A percentile compares a stretch with the other conserved stretches of the same genome.
Evolutionary conservation across 2,888 invertebrate genomes (phyloP).

Genomic region (Atrina japonica): DNA sequence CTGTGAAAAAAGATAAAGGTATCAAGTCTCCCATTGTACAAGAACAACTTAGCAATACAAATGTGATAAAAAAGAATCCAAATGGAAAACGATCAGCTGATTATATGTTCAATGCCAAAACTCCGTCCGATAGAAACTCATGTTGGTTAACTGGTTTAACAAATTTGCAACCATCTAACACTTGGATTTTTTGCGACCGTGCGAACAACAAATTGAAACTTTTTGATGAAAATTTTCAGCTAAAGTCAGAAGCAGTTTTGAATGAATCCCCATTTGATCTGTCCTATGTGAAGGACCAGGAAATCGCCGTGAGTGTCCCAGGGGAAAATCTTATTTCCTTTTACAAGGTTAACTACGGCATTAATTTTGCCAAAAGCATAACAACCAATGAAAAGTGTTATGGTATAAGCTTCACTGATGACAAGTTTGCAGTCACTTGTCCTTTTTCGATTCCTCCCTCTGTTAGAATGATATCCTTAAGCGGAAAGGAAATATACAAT

Average conservation of each 20-base stretch:
- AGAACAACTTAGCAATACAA: no score
- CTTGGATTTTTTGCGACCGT: slow-evolving; percentile 52
- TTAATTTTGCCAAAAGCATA: slow-evolving; percentile 39
- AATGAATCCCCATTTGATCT: slow-evolving; percentile 56
- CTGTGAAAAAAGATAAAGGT: no score
- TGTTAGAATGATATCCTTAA: slow-evolving; percentile 44
- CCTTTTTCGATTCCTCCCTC: slow-evolving; percentile 49
- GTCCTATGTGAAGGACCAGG: slow-evolving; percentile 30
- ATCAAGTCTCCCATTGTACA: no score
- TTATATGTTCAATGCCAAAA: slow-evolving; percentile 28
- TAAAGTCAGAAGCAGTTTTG: slow-evolving; percentile 43
- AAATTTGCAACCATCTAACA: slow-evolving; percentile 38
- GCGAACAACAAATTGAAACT: slow-evolving; percentile 58
- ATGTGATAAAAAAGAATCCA: no score
- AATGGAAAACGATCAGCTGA: no score
- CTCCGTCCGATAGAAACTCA: slow-evolving; percentile 47
- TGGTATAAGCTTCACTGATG: slow-evolving; percentile 50
- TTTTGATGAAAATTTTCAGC: slow-evolving; percentile 38
- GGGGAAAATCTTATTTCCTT: slow-evolving; percentile 51
- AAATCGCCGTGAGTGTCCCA: slow-evolving; percentile 55
- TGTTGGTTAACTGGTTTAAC: slow-evolving; percentile 60
- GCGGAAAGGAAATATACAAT: slow-evolving; percentile 47
- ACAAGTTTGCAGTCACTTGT: slow-evolving; percentile 51
- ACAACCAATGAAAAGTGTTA: slow-evolving; percentile 49
- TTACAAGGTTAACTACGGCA: slow-evolving; percentile 35